Evolutionary conservation across 1,140 invertebrate species (phyloP), one percentile per base, ranked within the genome.

Genomic region (Coelopa frigida): DNA sequence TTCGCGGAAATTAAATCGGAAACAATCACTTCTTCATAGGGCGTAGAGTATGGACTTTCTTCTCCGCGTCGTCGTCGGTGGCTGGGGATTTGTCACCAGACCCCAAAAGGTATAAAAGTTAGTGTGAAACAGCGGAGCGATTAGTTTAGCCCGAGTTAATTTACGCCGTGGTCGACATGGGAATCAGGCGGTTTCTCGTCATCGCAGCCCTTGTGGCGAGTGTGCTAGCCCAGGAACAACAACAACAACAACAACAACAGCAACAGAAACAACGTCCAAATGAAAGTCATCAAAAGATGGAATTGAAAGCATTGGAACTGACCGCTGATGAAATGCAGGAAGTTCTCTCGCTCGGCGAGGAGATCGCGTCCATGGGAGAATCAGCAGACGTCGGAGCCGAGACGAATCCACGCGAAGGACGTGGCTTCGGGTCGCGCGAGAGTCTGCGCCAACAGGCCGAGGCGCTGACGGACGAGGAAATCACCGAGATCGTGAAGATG

Each of bases 391-490:
- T n/a, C n/a, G n/a, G n/a, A n/a, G n/a, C n/a, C n/a, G n/a, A n/a
- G n/a, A n/a, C n/a, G n/a, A n/a, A n/a, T n/a, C n/a, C n/a, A n/a
- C n/a, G n/a, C 8, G 22, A 17, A 27, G 17, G 20, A 32, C 6
- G 2, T 1, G 18, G 10, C 3, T 37, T 2, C 10, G 6, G 21
- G 43, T 1, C 20, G 26, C 15, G 18, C 20, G 3, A 44, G 32
- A 36, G 17, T 8, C 8, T 29, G 27, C 27, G 27, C 8, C 27
- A 29, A 5, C 41, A 11, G 15, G 47, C 26, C 3, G 33, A 46
- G 3, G 36, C 26, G 5, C 27, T 49, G 10, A 49, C 32, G 1
- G 41, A 49, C 40, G 41, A 49, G 12, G 47, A 49, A 14, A 44
- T 49, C 18, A 49, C 24, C 1, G 42, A 49, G 31, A 31, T 49